Percentiles rank a stretch among this genome's conserved stretches.
These are phyloP conservation scores for Centropyge bicolor DNA, from an alignment of 2,797 vertebrate genomes.

Conservation along the genomic window DNA sequence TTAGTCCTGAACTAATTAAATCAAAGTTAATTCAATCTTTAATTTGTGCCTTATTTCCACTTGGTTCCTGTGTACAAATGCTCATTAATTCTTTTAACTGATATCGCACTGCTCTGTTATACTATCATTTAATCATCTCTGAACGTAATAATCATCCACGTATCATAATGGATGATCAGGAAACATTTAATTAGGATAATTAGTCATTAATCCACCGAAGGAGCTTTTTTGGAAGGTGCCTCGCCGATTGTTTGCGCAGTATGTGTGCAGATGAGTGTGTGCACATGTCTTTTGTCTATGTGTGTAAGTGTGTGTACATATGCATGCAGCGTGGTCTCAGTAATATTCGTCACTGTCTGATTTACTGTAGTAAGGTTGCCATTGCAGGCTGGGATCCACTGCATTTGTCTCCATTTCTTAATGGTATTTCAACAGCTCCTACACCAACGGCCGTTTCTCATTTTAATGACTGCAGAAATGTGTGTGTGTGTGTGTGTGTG, in stretches of 20 bases:
- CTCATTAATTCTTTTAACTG: conserved; percentile 75
- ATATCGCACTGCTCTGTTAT: conserved; percentile 68
- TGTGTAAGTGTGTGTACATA: conserved; percentile 53
- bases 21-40: conserved; percentile 71
- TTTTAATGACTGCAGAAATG: conserved; percentile 87
- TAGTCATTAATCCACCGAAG: conserved; percentile 76
- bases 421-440: conserved; percentile 88
- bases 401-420: conserved; percentile 90
- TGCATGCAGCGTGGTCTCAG: conserved; percentile 54
- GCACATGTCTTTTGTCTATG: conserved; percentile 29
- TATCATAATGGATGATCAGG: conserved; percentile 78
- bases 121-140: conserved; percentile 77
- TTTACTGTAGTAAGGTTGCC: conserved; percentile 81
- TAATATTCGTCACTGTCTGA: conserved; percentile 87
- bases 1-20: conserved; percentile 68
- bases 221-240: conserved; percentile 63
- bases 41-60: conserved; percentile 73
- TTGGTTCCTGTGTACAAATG: conserved; percentile 54
- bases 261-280: conserved; percentile 51
- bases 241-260: conserved; percentile 57
- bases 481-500: conserved; percentile 54
- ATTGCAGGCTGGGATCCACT: conserved; percentile 78
- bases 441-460: conserved; percentile 85
- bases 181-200: conserved; percentile 83
- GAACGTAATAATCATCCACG: conserved; percentile 77